These are phyloP conservation scores for Bombus balteatus DNA, from an alignment of 1,140 invertebrate genomes.

Conservation along the genomic window DNA sequence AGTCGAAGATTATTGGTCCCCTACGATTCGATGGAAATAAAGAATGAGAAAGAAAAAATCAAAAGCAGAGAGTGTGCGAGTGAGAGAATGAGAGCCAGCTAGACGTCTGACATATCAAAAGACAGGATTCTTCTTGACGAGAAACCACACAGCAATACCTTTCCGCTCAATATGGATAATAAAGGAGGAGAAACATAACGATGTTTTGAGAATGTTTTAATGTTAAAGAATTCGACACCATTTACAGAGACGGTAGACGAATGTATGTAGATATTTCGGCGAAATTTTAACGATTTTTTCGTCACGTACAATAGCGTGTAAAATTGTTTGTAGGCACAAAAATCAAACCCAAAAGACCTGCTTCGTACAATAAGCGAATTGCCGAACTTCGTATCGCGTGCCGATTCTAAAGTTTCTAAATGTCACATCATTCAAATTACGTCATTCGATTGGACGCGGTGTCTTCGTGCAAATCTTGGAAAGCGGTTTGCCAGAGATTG, in stretches of 20 bases:
- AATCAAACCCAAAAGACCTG: neutral
- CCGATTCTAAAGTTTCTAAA: conserved; percentile 16
- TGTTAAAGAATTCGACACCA: conserved; percentile 15
- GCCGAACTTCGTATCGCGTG: neutral
- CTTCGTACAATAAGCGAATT: neutral
- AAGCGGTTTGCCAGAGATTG: neutral
- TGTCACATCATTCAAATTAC: neutral
- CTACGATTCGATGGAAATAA: neutral
- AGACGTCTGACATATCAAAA: conserved; percentile 79
- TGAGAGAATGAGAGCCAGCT: conserved; percentile 25
- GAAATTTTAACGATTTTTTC: neutral
- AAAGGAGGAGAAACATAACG: conserved; percentile 36
- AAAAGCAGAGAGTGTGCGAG: neutral
- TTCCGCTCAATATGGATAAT: conserved; percentile 80
- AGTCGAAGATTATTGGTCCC: neutral
- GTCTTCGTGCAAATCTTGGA: neutral
- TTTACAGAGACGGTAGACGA: conserved; percentile 19
- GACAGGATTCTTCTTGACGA: conserved; percentile 73
- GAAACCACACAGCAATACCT: conserved; percentile 78
- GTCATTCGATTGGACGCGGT: neutral
- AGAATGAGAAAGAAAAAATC: neutral
- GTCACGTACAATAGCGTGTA: neutral
- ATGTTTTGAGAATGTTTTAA: conserved; percentile 65
- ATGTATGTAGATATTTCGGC: conserved; percentile 25
- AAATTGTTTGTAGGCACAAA: too few relatives aligned